phyloP scores from a whole-genome alignment of 2,888 invertebrate species.

The Tetranychus piercei region DNA sequence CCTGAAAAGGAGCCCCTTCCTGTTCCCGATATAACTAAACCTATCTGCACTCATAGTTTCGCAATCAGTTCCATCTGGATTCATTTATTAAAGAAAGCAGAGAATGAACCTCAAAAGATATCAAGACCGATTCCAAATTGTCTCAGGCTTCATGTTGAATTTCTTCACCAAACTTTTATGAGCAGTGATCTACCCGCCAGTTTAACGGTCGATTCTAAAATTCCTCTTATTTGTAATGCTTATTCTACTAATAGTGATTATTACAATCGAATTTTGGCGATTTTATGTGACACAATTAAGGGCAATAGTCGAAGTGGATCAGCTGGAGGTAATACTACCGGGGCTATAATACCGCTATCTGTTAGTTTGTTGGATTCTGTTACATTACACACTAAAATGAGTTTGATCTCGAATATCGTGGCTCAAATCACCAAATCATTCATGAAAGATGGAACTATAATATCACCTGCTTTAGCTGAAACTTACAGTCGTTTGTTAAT shows the following conservation, averaged over 20 bases:
- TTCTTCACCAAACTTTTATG: conserved; percentile 50
- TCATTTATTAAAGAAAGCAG: conserved; percentile 79
- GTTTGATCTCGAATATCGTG: conserved; percentile 47
- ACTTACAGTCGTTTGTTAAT: conserved; percentile 80
- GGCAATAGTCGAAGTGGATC: conserved; percentile 31
- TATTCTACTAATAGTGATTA: conserved; percentile 66
- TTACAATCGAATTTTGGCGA: conserved; percentile 76
- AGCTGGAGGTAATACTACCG: conserved; percentile 32
- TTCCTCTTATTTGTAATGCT: conserved; percentile 80
- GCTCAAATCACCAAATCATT: conserved; percentile 72
- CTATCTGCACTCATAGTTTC: conserved; percentile 71
- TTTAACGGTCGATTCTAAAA: conserved; percentile 55
- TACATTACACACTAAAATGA: conserved; percentile 89
- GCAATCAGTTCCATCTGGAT: conserved; percentile 93
- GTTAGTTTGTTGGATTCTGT: conserved; percentile 82
- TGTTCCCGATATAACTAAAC: conserved; percentile 68
- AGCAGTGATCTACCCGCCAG: conserved; percentile 39
- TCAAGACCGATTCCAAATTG: conserved; percentile 57
- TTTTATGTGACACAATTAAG: conserved; percentile 60
- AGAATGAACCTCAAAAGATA: conserved; percentile 58
- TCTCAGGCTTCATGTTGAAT: conserved; percentile 65
- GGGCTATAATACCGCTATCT: conserved; percentile 67
- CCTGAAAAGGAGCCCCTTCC: conserved; percentile 70
- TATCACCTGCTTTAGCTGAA: conserved; percentile 79
- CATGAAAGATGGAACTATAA: conserved; percentile 47